These are phyloP conservation scores for Tapirus indicus DNA, from an alignment of 2,797 vertebrate genomes.

Conservation along the genomic window DNA sequence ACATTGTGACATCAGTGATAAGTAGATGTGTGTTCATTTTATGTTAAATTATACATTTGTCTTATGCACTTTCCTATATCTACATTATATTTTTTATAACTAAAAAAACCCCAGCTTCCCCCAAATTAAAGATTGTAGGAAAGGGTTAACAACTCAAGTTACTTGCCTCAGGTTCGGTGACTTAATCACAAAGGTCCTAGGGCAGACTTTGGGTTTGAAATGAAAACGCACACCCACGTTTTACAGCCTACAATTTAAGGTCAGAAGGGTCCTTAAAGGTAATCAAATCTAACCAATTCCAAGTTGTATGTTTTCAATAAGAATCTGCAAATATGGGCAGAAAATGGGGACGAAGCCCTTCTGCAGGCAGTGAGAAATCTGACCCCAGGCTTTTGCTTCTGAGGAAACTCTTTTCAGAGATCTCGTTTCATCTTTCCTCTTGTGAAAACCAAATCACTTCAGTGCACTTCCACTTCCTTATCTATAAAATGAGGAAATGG, in stretches of 20 bases:
- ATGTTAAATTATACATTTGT: neutral
- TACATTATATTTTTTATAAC: neutral
- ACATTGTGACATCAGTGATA: neutral
- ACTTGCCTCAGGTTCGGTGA: neutral
- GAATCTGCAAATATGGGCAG: neutral
- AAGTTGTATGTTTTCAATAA: slow-evolving; percentile 6
- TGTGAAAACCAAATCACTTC: slow-evolving; percentile 34
- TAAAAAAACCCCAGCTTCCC: neutral
- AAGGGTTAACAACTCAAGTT: slow-evolving; percentile 29
- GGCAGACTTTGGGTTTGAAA: neutral
- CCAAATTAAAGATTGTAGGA: neutral
- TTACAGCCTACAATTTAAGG: neutral
- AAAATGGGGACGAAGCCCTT: neutral
- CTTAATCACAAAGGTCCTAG: neutral
- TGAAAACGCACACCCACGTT: neutral
- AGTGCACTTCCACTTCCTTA: neutral
- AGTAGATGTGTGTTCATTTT: neutral
- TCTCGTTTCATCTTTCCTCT: neutral
- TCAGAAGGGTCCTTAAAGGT: neutral
- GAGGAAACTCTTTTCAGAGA: slow-evolving; percentile 19
- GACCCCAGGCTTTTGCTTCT: neutral
- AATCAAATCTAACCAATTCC: neutral
- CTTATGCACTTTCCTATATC: neutral
- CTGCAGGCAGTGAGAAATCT: neutral
- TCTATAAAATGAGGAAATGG: slow-evolving; percentile 26